phyloP scores from a whole-genome alignment of 2,888 invertebrate genomes.

The Leptopilina myrica region DNA sequence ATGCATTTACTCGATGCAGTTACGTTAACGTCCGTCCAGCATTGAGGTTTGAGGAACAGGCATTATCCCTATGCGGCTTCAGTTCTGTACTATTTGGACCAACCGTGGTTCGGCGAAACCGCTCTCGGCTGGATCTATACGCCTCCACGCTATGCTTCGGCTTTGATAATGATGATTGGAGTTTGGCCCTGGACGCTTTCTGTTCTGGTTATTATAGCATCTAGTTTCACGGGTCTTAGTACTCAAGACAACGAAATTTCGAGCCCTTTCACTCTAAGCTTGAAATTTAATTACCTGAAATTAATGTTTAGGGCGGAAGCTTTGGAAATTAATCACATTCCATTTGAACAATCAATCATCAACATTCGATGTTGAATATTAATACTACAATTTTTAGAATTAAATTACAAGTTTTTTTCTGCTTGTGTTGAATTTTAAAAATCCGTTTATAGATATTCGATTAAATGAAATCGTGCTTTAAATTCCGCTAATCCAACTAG shows the following conservation, averaged over 20 bases:
- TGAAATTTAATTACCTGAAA: slow-evolving; percentile 13
- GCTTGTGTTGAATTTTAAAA: not conserved
- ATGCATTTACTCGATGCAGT: slow-evolving; percentile 62
- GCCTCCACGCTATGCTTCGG: slow-evolving; percentile 52
- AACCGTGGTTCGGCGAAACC: slow-evolving; percentile 54
- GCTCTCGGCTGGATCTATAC: slow-evolving; percentile 53
- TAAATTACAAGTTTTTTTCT: not conserved
- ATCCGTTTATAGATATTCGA: not conserved
- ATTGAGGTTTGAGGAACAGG: slow-evolving; percentile 59
- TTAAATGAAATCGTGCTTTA: slow-evolving; percentile 19
- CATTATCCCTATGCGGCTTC: slow-evolving; percentile 57
- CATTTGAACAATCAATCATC: too few species aligned
- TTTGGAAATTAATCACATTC: not conserved
- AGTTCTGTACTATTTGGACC: slow-evolving; percentile 51
- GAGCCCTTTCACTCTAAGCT: not conserved
- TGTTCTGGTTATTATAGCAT: slow-evolving; percentile 60
- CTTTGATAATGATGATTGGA: slow-evolving; percentile 72
- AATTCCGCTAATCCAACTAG: slow-evolving; percentile 22
- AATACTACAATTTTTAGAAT: too few species aligned
- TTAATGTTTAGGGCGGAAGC: not conserved
- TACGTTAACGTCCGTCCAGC: slow-evolving; percentile 67
- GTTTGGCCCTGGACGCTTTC: slow-evolving; percentile 60
- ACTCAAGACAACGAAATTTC: slow-evolving; percentile 41
- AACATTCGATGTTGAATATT: too few species aligned
- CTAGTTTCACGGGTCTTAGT: slow-evolving; percentile 45